Evolutionary conservation across 2,797 vertebrate species (phyloP).

Genomic region (Muscicapa striata): DNA sequence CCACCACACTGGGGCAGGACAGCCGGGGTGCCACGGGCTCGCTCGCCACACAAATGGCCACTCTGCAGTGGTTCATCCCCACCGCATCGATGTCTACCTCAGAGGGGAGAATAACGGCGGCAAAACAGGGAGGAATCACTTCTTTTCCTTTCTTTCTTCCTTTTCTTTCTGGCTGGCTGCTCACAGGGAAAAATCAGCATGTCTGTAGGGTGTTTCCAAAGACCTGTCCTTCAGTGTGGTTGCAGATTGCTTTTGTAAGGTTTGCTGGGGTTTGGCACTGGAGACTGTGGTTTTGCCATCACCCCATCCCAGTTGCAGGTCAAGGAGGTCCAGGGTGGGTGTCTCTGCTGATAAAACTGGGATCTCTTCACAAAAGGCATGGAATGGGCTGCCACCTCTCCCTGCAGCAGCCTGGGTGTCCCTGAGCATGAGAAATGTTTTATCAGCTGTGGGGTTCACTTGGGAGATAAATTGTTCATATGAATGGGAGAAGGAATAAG

Average conservation of each 20-base stretch:
- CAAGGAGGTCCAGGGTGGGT: not conserved
- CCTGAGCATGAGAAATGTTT: not conserved
- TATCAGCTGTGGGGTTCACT: not conserved
- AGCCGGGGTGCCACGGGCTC: conserved; percentile 9
- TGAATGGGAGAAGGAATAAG: not conserved
- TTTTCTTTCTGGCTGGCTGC: not conserved
- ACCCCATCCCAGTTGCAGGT: not conserved
- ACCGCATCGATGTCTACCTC: conserved; percentile 76
- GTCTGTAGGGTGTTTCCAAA: not conserved
- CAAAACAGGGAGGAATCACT: not conserved
- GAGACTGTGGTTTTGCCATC: not conserved
- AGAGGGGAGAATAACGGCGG: conserved; percentile 14
- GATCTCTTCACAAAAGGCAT: not conserved
- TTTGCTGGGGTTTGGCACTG: not conserved
- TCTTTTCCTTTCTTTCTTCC: not conserved
- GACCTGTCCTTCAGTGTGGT: rapidly evolving
- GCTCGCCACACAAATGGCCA: not conserved
- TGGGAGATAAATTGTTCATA: not conserved
- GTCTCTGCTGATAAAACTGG: not conserved
- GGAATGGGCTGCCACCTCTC: not conserved
- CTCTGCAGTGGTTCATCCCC: conserved; percentile 54
- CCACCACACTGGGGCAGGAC: not conserved
- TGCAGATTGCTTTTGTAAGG: not conserved
- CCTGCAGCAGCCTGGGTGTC: not conserved
- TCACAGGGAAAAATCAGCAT: not conserved